Base-by-base conservation (phyloP, 2,888 invertebrate genomes). In the Cynaeus angustus region DNA sequence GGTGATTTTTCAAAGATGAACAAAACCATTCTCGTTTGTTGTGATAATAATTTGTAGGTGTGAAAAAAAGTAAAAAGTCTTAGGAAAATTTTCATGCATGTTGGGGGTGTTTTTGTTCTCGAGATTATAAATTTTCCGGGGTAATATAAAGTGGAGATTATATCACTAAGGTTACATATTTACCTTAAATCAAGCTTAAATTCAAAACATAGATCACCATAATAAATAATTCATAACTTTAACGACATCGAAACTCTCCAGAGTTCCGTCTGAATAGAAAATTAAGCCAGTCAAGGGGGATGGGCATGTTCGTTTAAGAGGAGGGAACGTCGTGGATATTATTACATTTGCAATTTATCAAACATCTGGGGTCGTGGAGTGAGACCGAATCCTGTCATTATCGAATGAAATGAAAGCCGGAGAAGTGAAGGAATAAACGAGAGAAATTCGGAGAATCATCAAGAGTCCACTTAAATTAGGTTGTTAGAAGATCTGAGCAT, bases 341-440 rank as follows among this genome's bases (percentile, higher is more conserved):
- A 64, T 64, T 64, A 43, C 64, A 53, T 64, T 64, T 64, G 64
- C 64, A 53, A 64, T 64, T 64, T 64, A 64, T 62, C 64, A 64
- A 64, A 64, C 53, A 53, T 52, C 50, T 48, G 61, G 50, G 14
- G 56, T 26, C 12, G 56, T 12, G 26, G 41, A 41, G 38, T 14
- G 16, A 6, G 10, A 10, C 3, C 16, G 41, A n/a, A n/a, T n/a
- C 41, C 16, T 59, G 59, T 59, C 59, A 59, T 59, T 59, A 59
- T 59, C 59, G 59, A 33, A 58, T 58, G 30, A 13, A 50, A 50
- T 10, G 48, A 41, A 41, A 12, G 46, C 43, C 46, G 14, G 3
- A 1, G 16, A 16, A 46, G 46, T 8, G 13, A 13, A 16, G 46
- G 46, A 46, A 37, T 37, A 37, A 37, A 46, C 14, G 46, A 16